A percentile compares a stretch with the other conserved stretches of the same genome.
These are phyloP conservation scores for Antechinus flavipes DNA, from an alignment of 2,113 vertebrate genomes.

Conservation along the genomic window DNA sequence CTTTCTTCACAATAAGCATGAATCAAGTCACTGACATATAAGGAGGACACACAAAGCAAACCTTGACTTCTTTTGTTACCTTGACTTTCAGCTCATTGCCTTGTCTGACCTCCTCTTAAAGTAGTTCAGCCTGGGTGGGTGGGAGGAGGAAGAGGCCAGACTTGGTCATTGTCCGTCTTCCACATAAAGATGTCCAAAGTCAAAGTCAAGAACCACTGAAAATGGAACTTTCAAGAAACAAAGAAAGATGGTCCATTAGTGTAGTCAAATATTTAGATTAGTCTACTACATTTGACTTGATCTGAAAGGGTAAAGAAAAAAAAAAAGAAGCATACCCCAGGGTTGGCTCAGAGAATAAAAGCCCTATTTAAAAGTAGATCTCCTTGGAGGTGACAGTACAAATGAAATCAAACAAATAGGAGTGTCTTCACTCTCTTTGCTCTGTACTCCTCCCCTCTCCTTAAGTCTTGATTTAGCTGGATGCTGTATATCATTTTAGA, in stretches of 20 bases:
- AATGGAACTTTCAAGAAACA: conserved; percentile 44
- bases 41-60: conserved; percentile 65
- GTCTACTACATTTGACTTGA: neutral
- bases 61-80: conserved; percentile 78
- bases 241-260: neutral
- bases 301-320: neutral
- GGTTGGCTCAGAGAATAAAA: neutral
- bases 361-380: neutral
- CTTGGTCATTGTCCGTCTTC: conserved; percentile 62
- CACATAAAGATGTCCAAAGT: conserved; percentile 70
- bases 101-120: conserved; percentile 78
- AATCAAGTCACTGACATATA: conserved; percentile 85
- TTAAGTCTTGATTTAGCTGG: neutral
- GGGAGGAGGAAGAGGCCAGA: conserved; percentile 66
- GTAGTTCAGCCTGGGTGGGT: conserved; percentile 28
- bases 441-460: no score
- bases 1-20: conserved; percentile 80
- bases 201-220: conserved; percentile 58
- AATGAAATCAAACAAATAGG: neutral
- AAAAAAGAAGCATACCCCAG: neutral
- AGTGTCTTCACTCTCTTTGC: neutral
- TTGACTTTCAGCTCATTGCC: conserved; percentile 80
- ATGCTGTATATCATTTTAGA: neutral
- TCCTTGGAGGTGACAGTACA: neutral
- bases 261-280: conserved; percentile 53